Conservation (phyloP, 92 coral and sea anemone species). For the Phenganax marumi region DNA sequence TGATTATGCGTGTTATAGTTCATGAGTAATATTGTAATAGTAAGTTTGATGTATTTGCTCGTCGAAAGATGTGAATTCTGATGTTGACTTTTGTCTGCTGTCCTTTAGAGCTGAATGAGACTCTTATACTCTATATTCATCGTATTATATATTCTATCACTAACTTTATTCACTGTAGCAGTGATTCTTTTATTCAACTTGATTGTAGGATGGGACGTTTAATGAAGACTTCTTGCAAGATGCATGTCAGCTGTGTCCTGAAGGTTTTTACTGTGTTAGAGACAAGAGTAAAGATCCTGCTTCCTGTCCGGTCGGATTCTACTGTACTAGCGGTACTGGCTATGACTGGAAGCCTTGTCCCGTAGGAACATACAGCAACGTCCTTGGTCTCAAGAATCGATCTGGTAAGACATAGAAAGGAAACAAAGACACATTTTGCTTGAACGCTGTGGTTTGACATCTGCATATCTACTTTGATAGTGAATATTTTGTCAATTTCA, state of each 20-base stretch:
- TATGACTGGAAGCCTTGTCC: slow-evolving; percentile 91
- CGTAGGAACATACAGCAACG: slow-evolving; percentile 82
- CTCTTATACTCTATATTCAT: no score
- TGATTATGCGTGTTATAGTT: no score
- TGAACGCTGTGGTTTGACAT: no score
- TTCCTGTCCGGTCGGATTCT: slow-evolving; percentile 92
- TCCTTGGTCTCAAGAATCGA: slow-evolving; percentile 72
- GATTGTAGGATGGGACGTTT: slow-evolving; percentile 80
- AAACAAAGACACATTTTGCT: no score
- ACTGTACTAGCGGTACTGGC: slow-evolving; percentile 80
- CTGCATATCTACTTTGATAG: no score
- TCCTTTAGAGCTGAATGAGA: no score
- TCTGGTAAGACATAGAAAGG: slow-evolving; percentile 61
- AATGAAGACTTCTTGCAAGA: slow-evolving; percentile 88
- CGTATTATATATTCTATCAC: background rate
- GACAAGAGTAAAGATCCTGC: slow-evolving; percentile 93
- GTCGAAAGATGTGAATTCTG: no score
- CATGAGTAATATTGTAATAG: no score
- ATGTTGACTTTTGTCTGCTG: no score
- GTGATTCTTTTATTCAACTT: background rate
- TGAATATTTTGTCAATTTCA: no score
- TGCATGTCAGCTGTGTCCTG: slow-evolving; percentile 80
- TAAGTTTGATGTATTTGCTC: no score
- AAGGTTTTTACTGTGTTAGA: slow-evolving; percentile 90
- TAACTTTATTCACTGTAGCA: background rate